Evolutionary conservation across 2,797 vertebrate species (phyloP), one percentile per base, ranked within the genome.

Genomic region (Melanotaenia maccullochi): DNA sequence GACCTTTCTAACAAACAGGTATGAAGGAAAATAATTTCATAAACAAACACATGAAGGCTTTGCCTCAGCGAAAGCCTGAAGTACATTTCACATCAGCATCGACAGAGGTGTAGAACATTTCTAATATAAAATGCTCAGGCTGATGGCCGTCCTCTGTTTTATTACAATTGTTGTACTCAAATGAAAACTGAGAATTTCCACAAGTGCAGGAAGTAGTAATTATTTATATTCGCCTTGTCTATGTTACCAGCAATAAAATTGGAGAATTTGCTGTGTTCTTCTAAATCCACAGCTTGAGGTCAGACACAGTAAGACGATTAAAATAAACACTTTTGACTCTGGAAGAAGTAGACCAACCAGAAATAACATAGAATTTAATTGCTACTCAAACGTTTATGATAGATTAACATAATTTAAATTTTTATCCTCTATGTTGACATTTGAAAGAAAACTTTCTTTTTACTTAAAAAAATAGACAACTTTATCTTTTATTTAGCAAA

Each of bases 1-100:
- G 70, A 83, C 80, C 77, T 82, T 79, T 84, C 60, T 32, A 33
- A 57, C 30, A 9, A 32, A 5, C 25, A 49, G 28, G 49, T 54
- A 33, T 11, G 44, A 81, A 61, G 38, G n/a, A 24, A 54, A 35
- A 56, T 54, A 54, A 42, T 73, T 72, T 70, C 11, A 65, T 32
- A 51, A 44, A 57, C 54, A 40, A 20, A 13, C 2, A 25, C 5
- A 55, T 77, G 52, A 68, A 60, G 56, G 54, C 60, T 51, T 71
- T 2, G 1, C 60, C 24, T 0, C 2, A 5, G 25, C 22, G 59
- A 69, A 51, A 9, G 25, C 11, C 33, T 0, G 9, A 33, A 25
- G 60, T 57, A 76, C 52, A 70, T 67, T 63, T 49, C 63, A 74
- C 33, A 32, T 51, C 7, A 7, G 6, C 1, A 6, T 38, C 24